These are phyloP conservation scores for Poecilus cupreus DNA, from an alignment of 2,888 invertebrate species.

Conservation along the genomic window DNA sequence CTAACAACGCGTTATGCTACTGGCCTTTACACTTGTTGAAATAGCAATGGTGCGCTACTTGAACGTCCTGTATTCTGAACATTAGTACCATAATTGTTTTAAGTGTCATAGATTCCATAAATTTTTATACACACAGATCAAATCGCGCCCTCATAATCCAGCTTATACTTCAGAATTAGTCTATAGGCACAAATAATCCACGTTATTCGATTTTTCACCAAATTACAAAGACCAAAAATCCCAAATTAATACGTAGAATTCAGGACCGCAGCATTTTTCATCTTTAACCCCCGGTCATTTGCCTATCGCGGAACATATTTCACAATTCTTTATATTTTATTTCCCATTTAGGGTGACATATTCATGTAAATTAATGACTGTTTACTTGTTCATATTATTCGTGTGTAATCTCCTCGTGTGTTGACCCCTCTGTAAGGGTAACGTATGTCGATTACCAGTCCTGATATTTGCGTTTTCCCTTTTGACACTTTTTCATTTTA, in stretches of 20 bases:
- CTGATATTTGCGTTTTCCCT: constrained; percentile 38
- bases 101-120: too few species aligned
- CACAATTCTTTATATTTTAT: constrained; percentile 32
- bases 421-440: constrained; percentile 12
- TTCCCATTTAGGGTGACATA: constrained; percentile 21
- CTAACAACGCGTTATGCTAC: too few species aligned
- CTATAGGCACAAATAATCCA: background rate
- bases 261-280: background rate
- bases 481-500: constrained; percentile 49
- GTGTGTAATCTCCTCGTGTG: constrained; percentile 9
- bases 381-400: constrained; percentile 31
- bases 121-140: background rate
- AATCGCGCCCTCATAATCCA: background rate
- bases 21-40: too few species aligned
- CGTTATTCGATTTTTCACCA: background rate
- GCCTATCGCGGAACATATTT: background rate
- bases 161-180: constrained; percentile 27
- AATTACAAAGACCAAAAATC: background rate
- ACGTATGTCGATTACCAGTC: constrained; percentile 7
- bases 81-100: too few species aligned
- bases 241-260: constrained; percentile 20
- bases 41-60: too few species aligned
- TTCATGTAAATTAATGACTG: constrained; percentile 43
- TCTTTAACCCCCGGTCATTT: background rate
- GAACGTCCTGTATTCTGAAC: too few species aligned